Conservation (phyloP, 2,888 invertebrate genomes). For the Drosophila subquinaria region DNA sequence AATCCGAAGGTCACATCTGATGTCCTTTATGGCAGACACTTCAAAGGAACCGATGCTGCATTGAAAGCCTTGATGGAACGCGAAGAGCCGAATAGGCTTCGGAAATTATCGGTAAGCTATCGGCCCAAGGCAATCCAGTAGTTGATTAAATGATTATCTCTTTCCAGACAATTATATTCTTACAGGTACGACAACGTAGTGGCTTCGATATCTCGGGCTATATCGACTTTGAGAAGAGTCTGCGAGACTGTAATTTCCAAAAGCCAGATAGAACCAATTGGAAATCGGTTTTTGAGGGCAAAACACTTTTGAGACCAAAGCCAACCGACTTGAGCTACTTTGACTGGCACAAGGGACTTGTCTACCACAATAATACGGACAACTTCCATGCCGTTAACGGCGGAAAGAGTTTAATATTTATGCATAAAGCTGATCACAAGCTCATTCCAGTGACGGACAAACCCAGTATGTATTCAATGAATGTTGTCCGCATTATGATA, state of each 20-base stretch:
- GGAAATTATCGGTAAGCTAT: slow-evolving; percentile 27
- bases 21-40: slow-evolving; percentile 5
- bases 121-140: background rate
- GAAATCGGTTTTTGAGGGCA: slow-evolving; percentile 43
- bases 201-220: slow-evolving; percentile 56
- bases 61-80: slow-evolving; percentile 24
- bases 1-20: slow-evolving; percentile 12
- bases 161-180: slow-evolving; percentile 47
- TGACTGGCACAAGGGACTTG: slow-evolving; percentile 42
- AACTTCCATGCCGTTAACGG: slow-evolving; percentile 20
- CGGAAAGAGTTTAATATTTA: slow-evolving; percentile 23
- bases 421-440: slow-evolving; percentile 47
- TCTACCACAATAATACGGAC: slow-evolving; percentile 23
- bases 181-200: slow-evolving; percentile 41
- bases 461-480: background rate
- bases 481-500: slow-evolving; percentile 31
- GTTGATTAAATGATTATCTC: background rate
- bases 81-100: slow-evolving; percentile 23
- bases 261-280: slow-evolving; percentile 30
- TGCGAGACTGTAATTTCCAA: slow-evolving; percentile 16
- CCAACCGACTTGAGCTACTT: slow-evolving; percentile 43
- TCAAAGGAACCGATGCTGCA: slow-evolving; percentile 24
- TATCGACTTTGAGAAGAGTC: slow-evolving; percentile 46
- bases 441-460: slow-evolving; percentile 27
- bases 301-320: slow-evolving; percentile 29